Base-by-base conservation (phyloP, 1,140 invertebrate species). In the Ylistrum balloti region DNA sequence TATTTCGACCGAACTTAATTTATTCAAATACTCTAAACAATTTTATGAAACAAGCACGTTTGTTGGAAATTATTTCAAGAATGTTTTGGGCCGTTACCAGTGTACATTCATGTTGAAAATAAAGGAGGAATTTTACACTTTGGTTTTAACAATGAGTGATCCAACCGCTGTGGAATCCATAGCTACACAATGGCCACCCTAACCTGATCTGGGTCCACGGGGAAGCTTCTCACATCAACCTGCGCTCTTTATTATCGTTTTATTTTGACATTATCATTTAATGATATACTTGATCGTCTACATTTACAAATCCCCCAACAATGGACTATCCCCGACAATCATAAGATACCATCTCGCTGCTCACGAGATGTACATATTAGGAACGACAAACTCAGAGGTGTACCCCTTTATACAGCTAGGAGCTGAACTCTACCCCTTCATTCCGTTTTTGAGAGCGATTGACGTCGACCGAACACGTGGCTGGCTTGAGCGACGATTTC, bases 251-350 rank as follows among this genome's bases (percentile, higher is more conserved):
- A 74, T 74, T 74, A 74, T 74, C 56, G 56, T 74, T 74, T 74
- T 74, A 74, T 74, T 74, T 74, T 74, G 56, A 74, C 56, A 74
- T 74, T 74, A 74, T 74, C 56, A 74, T 74, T 74, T 74, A 74
- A 74, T 74, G 56, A 74, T 74, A 74, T 74, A 74, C 56, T 74
- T 17, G 56, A 74, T 74, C 56, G 56, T 74, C 56, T 74, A 74
- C 56, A 74, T 17, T 74, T 74, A 74, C 56, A 74, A 74, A 74
- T 74, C 56, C n/a, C 22, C 56, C n/a, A 74, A 74, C 56, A 74
- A 74, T 74, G n/a, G n/a, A 74, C 56, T 74, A 74, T 74, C 56
- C 56, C 56, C 56, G 56, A n/a, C 22, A 28, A 74, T 28, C 22
- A 74, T 28, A 74, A 74, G 56, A 74, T 74, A 74, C 22, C 56